Percentiles rank a stretch among this genome's conserved stretches.
phyloP scores from a whole-genome alignment of 2,113 vertebrate genomes.

The Syngnathus scovelli region DNA sequence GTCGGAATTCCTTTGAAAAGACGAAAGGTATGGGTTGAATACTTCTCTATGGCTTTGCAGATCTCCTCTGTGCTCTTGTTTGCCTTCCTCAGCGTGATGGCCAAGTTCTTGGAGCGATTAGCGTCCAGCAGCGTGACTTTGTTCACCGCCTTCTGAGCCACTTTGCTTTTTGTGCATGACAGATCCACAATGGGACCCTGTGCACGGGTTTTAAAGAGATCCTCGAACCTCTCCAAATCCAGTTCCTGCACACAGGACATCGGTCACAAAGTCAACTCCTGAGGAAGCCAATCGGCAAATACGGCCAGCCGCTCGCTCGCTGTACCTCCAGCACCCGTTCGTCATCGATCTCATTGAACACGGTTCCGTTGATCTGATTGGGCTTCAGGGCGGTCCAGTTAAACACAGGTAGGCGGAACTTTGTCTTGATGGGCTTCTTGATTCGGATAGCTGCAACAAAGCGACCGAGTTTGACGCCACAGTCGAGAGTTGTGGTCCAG shows the following conservation, averaged over 20 bases:
- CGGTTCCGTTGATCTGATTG: conserved; percentile 96
- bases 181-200: conserved; percentile 87
- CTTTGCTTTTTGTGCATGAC: conserved; percentile 83
- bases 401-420: conserved; percentile 93
- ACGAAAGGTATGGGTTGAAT: conserved; percentile 13
- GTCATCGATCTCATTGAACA: conserved; percentile 95
- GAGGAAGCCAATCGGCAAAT: neutral
- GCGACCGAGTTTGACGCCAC: neutral
- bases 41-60: conserved; percentile 93
- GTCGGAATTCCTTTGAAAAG: too few relatives aligned
- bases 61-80: conserved; percentile 88
- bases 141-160: conserved; percentile 78
- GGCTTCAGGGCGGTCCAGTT: conserved; percentile 97
- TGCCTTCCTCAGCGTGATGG: conserved; percentile 92
- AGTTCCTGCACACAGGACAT: conserved; percentile 74
- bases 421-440: conserved; percentile 97
- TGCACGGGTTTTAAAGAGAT: conserved; percentile 94
- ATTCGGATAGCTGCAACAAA: conserved; percentile 84
- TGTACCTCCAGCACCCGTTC: conserved; percentile 90
- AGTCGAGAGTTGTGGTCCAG: neutral
- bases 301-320: neutral
- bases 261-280: neutral
- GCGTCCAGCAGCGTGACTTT: conserved; percentile 89
- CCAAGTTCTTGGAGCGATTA: conserved; percentile 94
- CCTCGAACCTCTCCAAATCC: conserved; percentile 92